Base-by-base conservation (phyloP, 2,888 invertebrate genomes). In the Sphaerophoria rueppellii region DNA sequence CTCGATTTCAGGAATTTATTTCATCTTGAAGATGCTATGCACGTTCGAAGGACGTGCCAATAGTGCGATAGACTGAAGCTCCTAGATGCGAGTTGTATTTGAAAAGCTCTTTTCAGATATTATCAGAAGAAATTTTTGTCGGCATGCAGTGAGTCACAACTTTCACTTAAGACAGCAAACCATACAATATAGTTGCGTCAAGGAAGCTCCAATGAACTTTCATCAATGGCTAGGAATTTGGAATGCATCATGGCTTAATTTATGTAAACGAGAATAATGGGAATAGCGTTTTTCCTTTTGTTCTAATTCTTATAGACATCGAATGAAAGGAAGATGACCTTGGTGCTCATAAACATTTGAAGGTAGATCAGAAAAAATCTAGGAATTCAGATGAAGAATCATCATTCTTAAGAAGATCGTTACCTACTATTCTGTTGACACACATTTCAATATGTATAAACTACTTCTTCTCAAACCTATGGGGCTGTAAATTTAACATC, bases 1-100 rank as follows among this genome's bases (percentile, higher is more conserved):
- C 63, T 67, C 52, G 80, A 72, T 76, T 75, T 70, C 54, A 65
- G 77, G 81, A 85, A 81, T 85, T 72, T 81, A 63, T 76, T 50
- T 16, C 57, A 63, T 60, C 57, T 77, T 61, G 40, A 37, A 50
- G 40, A 85, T 85, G 72, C 85, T 14, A 40, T 40, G 76, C 85
- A 85, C 85, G 85, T 85, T 55, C 65, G 14, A 50, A 7, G 65
- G 57, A 85, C 85, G 85, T 85, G 85, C 81, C 81, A 69, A 85
- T 85, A 76, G 72, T 63, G 83, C 32, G 67, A 71, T 65, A 83
- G 72, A 67, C 75, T 50, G 50, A 70, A 63, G 52, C 50, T 24
- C 40, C 12, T 52, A 14, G 61, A 70, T 70, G 24, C 34, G 40
- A 24, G 24, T 24, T 24, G 24, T 24, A 24, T 24, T 24, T 12